Evolutionary conservation across 2,888 invertebrate species (phyloP).

Genomic region (Galeruca laticollis): DNA sequence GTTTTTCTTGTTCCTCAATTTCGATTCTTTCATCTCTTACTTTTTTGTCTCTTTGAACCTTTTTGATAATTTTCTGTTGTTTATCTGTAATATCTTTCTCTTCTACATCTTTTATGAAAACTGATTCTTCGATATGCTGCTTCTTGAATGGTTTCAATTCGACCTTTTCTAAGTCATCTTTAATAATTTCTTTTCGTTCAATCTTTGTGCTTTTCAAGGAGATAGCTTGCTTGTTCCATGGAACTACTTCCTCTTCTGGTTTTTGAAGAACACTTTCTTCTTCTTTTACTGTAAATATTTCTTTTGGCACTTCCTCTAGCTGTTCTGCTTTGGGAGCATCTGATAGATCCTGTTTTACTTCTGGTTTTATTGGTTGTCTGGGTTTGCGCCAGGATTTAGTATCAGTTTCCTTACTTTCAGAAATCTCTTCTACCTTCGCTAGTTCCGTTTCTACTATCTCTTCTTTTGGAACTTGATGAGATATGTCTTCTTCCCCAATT

Average conservation of each 20-base stretch:
- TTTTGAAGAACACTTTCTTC: constrained; percentile 7
- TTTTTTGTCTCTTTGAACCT: not conserved
- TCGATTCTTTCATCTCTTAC: constrained; percentile 47
- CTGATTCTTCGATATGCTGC: constrained; percentile 23
- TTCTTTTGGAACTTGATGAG: constrained; percentile 52
- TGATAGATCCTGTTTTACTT: not conserved
- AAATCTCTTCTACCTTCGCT: constrained; percentile 47
- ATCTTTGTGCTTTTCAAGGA: constrained; percentile 66
- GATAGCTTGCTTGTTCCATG: constrained; percentile 75
- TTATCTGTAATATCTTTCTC: constrained; percentile 32
- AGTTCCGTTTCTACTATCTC: constrained; percentile 54
- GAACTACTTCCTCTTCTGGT: constrained; percentile 58
- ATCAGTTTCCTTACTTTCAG: constrained; percentile 37
- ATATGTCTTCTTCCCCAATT: constrained; percentile 57
- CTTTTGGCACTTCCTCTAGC: not conserved
- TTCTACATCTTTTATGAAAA: not conserved
- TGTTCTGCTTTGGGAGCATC: not conserved
- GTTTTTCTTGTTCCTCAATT: constrained; percentile 56
- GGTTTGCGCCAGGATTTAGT: constrained; percentile 54
- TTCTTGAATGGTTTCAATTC: constrained; percentile 47
- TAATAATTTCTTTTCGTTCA: constrained; percentile 63
- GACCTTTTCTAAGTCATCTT: constrained; percentile 49
- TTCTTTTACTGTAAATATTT: not conserved
- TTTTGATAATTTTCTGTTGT: not conserved
- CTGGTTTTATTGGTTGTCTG: not conserved